A percentile compares a stretch with the other conserved stretches of the same genome.
These are phyloP conservation scores for Abramis brama DNA, from an alignment of 2,113 vertebrate genomes.

Conservation along the genomic window DNA sequence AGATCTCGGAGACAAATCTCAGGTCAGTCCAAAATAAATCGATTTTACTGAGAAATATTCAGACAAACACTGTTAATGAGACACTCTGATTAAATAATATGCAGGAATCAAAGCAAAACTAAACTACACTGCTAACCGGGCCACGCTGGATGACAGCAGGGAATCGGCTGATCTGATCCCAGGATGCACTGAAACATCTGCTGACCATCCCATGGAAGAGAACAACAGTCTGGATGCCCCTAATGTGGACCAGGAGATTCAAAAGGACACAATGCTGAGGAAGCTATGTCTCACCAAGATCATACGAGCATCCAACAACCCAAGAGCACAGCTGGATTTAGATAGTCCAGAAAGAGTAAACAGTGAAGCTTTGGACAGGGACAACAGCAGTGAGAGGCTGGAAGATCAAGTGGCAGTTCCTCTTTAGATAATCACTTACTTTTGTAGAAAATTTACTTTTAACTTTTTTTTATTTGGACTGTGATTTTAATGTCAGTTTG, in stretches of 20 bases:
- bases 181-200: slow-evolving; percentile 20
- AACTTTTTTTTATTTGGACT: not conserved
- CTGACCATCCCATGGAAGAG: slow-evolving; percentile 22
- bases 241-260: slow-evolving; percentile 27
- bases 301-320: not conserved
- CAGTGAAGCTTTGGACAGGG: slow-evolving; percentile 42
- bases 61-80: not conserved
- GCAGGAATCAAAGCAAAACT: not conserved
- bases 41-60: not conserved
- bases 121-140: not conserved
- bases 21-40: not conserved
- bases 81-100: not conserved
- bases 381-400: slow-evolving; percentile 49
- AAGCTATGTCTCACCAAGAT: slow-evolving; percentile 26
- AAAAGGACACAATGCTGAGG: slow-evolving; percentile 27
- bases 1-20: not conserved
- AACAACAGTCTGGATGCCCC: slow-evolving; percentile 27
- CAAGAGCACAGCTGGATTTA: slow-evolving; percentile 46
- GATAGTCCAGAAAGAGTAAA: slow-evolving; percentile 61
- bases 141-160: not conserved
- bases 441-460: not conserved
- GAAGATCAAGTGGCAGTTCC: slow-evolving; percentile 50
- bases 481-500: not conserved
- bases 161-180: slow-evolving; percentile 7
- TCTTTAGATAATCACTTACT: not conserved